Evolutionary conservation across 2,113 vertebrate species (phyloP).

Genomic region (Entomyzon cyanotis): DNA sequence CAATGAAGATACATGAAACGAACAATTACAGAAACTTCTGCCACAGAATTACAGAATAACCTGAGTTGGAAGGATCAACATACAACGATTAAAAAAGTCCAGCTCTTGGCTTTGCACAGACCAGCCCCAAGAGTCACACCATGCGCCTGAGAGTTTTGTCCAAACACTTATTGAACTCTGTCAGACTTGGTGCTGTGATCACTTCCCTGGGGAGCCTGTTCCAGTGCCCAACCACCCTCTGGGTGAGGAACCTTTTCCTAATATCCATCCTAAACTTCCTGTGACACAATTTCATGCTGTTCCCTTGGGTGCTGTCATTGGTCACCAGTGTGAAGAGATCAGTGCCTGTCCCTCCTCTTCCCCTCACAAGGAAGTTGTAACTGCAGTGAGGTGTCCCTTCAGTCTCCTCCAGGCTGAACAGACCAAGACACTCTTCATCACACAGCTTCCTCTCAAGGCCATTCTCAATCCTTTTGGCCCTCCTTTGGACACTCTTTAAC

Average conservation of each 20-base stretch:
- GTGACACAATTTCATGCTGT: background rate
- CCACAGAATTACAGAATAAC: background rate
- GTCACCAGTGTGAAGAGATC: too few relatives aligned
- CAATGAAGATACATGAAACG: background rate
- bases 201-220: background rate
- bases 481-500: background rate
- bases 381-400: background rate
- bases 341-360: background rate
- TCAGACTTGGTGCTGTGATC: background rate
- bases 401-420: background rate
- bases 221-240: background rate
- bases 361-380: background rate
- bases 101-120: background rate
- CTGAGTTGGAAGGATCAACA: background rate
- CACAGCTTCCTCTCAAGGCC: background rate
- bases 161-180: background rate
- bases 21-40: background rate
- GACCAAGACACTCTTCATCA: background rate
- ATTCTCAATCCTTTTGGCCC: background rate
- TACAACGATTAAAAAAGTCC: background rate
- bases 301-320: background rate
- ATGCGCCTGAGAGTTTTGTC: background rate
- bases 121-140: background rate
- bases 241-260: rapidly evolving
- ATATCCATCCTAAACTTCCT: background rate